Conservation (phyloP, 2,888 invertebrate genomes). For the Synanthedon myopaeformis region DNA sequence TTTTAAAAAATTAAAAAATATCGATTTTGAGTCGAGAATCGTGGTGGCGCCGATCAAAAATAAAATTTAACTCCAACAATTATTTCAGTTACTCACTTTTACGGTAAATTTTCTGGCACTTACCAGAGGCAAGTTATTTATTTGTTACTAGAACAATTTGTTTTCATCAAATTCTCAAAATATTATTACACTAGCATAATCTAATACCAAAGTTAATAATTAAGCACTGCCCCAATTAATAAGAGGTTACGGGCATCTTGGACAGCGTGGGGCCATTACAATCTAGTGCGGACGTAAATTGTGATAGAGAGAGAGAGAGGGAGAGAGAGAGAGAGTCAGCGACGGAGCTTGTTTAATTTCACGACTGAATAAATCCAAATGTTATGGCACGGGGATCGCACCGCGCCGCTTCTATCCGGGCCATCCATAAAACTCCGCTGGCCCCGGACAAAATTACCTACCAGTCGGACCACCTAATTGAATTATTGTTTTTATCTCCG, state of each 20-base stretch:
- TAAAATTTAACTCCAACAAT: too few species aligned
- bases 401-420: conserved; percentile 34
- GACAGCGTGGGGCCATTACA: conserved; percentile 32
- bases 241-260: conserved; percentile 37
- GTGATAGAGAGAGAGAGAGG: conserved; percentile 42
- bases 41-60: too few species aligned
- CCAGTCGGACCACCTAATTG: conserved; percentile 9
- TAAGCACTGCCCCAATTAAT: conserved; percentile 39
- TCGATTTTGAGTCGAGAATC: too few species aligned
- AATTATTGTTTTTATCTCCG: background rate
- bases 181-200: background rate
- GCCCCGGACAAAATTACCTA: conserved; percentile 19
- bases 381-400: conserved; percentile 27
- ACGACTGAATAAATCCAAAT: conserved; percentile 68
- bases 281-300: conserved; percentile 66
- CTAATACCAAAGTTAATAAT: background rate
- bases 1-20: too few species aligned
- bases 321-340: conserved; percentile 32
- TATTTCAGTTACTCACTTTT: too few species aligned
- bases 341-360: conserved; percentile 64
- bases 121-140: too few species aligned
- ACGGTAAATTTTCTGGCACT: too few species aligned
- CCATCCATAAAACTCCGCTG: conserved; percentile 46
- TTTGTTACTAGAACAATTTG: too few species aligned
- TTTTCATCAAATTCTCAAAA: background rate